Evolutionary conservation across 2,113 vertebrate genomes (phyloP).

Genomic region (Tupaia tana): DNA sequence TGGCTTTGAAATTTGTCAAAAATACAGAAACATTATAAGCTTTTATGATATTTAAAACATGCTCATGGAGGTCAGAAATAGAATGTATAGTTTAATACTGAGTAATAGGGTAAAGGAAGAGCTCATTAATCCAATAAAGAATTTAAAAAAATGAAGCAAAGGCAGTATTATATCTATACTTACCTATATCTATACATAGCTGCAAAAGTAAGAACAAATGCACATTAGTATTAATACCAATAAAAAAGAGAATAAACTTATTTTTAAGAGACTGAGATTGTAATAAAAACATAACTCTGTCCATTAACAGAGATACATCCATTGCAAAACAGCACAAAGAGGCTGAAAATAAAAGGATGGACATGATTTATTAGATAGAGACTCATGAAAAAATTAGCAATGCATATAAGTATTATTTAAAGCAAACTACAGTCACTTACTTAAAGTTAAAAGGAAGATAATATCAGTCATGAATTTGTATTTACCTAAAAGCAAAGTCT

Average conservation of each 20-base stretch:
- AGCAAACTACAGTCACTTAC: not conserved
- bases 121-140: not conserved
- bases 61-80: not conserved
- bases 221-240: not conserved
- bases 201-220: not conserved
- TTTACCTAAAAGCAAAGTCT: not conserved
- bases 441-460: conserved; percentile 2
- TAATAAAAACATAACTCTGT: not conserved
- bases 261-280: not conserved
- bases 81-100: not conserved
- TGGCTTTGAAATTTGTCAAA: not conserved
- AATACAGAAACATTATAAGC: not conserved
- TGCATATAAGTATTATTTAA: not conserved
- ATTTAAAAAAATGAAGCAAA: not conserved
- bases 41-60: not conserved
- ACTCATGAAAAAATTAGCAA: not conserved
- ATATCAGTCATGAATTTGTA: not conserved
- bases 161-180: not conserved
- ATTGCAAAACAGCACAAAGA: not conserved
- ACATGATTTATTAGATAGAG: not conserved
- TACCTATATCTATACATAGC: not conserved
- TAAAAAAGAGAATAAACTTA: not conserved
- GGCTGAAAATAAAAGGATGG: not conserved
- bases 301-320: not conserved
- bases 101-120: not conserved